Evolutionary conservation across 2,888 invertebrate species (phyloP), one percentile per base, ranked within the genome.

Genomic region (Chloroclysta siterata): DNA sequence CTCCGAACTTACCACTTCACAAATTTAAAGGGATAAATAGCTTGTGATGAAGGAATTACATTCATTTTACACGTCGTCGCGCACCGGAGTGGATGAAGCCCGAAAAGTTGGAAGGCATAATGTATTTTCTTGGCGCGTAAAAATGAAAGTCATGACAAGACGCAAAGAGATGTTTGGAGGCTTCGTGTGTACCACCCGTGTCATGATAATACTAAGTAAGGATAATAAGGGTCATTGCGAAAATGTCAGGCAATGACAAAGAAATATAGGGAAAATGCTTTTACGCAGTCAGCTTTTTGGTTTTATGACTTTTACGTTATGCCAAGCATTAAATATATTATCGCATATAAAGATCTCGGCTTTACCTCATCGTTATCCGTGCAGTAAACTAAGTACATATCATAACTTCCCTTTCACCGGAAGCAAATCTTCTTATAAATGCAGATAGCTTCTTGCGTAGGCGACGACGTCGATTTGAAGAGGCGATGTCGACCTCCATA

Each of bases 21-120:
- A 75, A 80, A 83, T 83, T 82, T 10, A 80, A 76, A 72, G 68
- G 72, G 75, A 78, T 80, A 81, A 83, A 79, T 74, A 78, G 71
- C 75, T 72, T 70, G 69, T 71, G 75, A 72, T 76, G 72, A 70
- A 69, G 76, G 80, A 80, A 81, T 82, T 78, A 77, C 76, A 78
- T 81, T 75, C 74, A 81, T 81, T 81, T 79, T 78, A 75, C 75
- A 69, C 73, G 60, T 62, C 70, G 69, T 60, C 65, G 74, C 69
- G 66, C 60, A 63, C 46, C 61, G 61, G 22, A 3, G 65, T 52
- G 63, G 48, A 50, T 47, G 55, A 15, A 60, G 55, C 48, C 39
- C 57, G 59, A 53, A 28, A 44, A 56, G 39, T 56, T 53, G 50
- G 53, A 50, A 65, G 50, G 48, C 33, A 52, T 42, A 29, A 53